Percentiles rank a stretch among this genome's conserved stretches.
Evolutionary conservation across 64 coral and sea anemone species (phyloP).

Genomic region (Hydrozoanthus tunicans): DNA sequence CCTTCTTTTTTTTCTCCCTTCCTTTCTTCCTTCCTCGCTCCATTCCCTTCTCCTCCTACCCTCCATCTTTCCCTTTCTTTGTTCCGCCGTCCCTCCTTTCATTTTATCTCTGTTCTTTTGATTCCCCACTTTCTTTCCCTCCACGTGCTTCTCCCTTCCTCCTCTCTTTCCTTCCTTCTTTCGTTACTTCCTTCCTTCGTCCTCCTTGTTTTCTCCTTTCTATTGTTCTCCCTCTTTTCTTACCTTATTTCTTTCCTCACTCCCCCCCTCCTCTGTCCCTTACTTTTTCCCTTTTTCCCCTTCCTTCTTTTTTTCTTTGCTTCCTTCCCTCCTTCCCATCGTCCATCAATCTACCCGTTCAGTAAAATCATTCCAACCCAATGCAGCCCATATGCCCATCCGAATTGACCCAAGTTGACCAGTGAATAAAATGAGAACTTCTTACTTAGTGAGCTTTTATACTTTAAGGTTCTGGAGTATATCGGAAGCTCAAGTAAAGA

Average conservation of each 20-base stretch:
- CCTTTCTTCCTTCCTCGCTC: not conserved
- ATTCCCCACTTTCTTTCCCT: not conserved
- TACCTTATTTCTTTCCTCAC: no score
- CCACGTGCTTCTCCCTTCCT: not conserved
- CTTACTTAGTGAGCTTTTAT: no score
- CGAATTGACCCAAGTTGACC: no score
- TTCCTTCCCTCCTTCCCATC: not conserved
- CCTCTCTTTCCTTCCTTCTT: not conserved
- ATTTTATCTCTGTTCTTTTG: not conserved
- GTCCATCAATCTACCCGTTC: no score
- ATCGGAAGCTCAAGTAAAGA: slow-evolving; percentile 90
- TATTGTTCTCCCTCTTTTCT: not conserved
- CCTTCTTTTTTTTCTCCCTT: not conserved
- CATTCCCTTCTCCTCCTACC: not conserved
- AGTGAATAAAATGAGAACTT: no score
- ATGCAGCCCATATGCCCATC: no score
- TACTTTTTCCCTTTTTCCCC: not conserved
- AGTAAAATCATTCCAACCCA: no score
- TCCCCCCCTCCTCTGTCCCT: not conserved
- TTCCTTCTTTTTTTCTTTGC: not conserved
- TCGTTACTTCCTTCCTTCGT: not conserved
- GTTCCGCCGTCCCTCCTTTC: not conserved
- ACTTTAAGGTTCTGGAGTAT: slow-evolving; percentile 58
- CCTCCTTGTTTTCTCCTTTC: not conserved
- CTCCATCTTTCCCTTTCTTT: not conserved